These are phyloP conservation scores for Agapornis canus DNA, from an alignment of 2,797 vertebrate genomes.

Conservation along the genomic window DNA sequence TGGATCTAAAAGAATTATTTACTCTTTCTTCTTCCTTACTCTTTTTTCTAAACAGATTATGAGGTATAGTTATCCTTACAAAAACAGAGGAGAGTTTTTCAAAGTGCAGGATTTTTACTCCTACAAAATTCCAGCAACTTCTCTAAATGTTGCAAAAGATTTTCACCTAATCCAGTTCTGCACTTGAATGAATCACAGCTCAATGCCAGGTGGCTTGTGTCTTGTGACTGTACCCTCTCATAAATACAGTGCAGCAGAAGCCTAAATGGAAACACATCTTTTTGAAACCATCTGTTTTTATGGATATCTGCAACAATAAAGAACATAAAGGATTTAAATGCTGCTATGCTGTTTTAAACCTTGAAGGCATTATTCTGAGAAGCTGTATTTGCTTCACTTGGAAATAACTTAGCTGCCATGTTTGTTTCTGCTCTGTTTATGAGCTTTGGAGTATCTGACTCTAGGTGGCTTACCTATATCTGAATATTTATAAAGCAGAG, in stretches of 20 bases:
- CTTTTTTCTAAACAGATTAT: background rate
- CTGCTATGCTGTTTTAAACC: background rate
- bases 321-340: constrained; percentile 21
- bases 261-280: constrained; percentile 49
- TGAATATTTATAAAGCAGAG: constrained; percentile 10
- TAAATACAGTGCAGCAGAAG: constrained; percentile 32
- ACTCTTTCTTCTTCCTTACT: background rate
- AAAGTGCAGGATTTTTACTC: background rate
- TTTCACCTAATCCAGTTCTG: constrained; percentile 8
- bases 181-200: constrained; percentile 13
- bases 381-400: background rate
- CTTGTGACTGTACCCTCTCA: constrained; percentile 33
- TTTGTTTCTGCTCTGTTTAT: background rate
- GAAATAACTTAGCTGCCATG: background rate
- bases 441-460: background rate
- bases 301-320: constrained; percentile 55
- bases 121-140: background rate
- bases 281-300: constrained; percentile 58
- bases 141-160: background rate
- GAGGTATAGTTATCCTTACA: background rate
- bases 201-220: constrained; percentile 36
- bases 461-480: background rate
- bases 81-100: background rate
- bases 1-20: background rate
- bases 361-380: background rate